Evolutionary conservation across 2,797 vertebrate species (phyloP), one percentile per base, ranked within the genome.

Genomic region (Lacerta agilis): DNA sequence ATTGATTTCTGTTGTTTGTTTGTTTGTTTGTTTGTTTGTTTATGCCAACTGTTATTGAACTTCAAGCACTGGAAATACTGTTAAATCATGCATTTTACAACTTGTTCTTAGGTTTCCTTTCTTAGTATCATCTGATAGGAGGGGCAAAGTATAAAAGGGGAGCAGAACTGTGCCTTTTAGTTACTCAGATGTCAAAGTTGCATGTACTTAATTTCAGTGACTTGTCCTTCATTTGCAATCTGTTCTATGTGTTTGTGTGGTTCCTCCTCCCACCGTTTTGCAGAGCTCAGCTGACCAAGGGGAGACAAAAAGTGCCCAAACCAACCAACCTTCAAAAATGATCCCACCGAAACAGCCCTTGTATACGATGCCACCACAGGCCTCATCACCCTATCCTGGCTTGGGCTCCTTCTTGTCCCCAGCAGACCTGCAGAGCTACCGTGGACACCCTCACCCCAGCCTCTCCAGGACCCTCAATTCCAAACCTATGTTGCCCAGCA

Each of bases 281-380:
- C 97, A 99, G 99, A 98, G 98, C 91, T 98, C 99, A 93, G 97
- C 97, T 0, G 99, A 99, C 92, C 98, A 98, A 58, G 96, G 96
- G 58, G 98, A 99, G 96, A 97, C 97, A 91, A 99, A 99, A 97
- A 98, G 96, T 92, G 55, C 97, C 91, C 98, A 98, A 94, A 98
- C 95, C 88, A 98, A 95, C 94, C 97, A 98, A 77, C 96, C 98
- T 8, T 97, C 98, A 94, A 99, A 99, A 97, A 97, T 99, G 98
- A 98, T 99, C 89, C 97, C 98, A 41, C 98, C 97, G 45, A 99
- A 98, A 97, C 98, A 98, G 96, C 97, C 98, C 86, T 97, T 99
- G 97, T 99, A 99, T 93, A 98, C 98, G 1, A 97, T 99, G 95
- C 98, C 98, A 0, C 98, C 98, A 0, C 98, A 99, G 95, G 96